Base-by-base conservation (phyloP, 1,140 invertebrate genomes). In the Magallana angulata region DNA sequence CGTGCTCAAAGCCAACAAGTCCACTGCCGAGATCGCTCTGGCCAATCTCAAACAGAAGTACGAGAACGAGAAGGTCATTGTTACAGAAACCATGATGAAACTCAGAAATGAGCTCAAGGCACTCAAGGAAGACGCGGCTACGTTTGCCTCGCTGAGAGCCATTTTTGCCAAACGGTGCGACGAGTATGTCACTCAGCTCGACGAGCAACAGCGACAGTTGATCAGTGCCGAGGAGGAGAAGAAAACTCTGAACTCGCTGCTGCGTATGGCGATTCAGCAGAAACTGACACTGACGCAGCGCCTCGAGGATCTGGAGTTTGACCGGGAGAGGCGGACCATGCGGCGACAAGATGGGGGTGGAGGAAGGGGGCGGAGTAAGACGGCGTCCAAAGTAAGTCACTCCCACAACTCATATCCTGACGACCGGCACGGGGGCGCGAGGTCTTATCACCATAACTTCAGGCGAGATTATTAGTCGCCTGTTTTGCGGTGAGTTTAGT, bases 141-240 rank as follows among this genome's bases (percentile, higher is more conserved):
- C 99, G 12, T 99, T 99, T 96, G 99, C 99, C 90, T 99, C 98
- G 96, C 95, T 99, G 85, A 97, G 99, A 92, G 98, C 99, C 71
- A 99, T 99, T 98, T 99, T 99, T 95, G 98, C 98, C 58, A 98
- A 99, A 85, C 97, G 99, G 59, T 99, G 98, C 95, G 98, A 99
- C 95, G 98, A 99, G 95, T 99, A 99, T 95, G 98, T 98, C 8
- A 99, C 99, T 18, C 98, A 99, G 95, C 97, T 99, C 87, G 99
- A 99, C 93, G 98, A 99, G 95, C 96, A 99, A 57, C 93, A 94
- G 88, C 89, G 94, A 14, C 94, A 94, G 83, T 90, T 95, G 18
- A 88, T 91, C 12, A 97, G 97, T 62, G 98, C 98, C 7, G 99
- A 99, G 95, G 99, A 99, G 90, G 99, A 99, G 94, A 98, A 99